Conservation (phyloP, 2,888 invertebrate genomes). For the Sesia apiformis region DNA sequence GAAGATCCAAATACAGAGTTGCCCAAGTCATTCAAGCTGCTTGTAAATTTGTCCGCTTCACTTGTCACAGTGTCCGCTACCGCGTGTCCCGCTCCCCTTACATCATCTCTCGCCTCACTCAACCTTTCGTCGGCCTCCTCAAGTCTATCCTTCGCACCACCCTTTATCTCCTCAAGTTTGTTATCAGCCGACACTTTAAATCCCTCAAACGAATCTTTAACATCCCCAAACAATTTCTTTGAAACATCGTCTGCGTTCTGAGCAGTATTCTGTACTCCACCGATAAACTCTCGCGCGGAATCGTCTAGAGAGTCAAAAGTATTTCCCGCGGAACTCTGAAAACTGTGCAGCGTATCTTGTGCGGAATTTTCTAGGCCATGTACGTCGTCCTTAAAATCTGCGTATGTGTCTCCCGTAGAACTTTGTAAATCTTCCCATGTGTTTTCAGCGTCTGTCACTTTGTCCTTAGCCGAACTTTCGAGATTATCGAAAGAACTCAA, state of each 20-base stretch:
- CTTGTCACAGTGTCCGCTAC: conserved; percentile 32
- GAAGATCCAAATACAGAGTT: conserved; percentile 62
- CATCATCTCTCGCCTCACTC: conserved; percentile 28
- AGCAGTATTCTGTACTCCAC: conserved; percentile 30
- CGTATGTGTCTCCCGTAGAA: conserved; percentile 58
- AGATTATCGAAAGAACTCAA: conserved; percentile 62
- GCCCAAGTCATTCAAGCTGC: conserved; percentile 60
- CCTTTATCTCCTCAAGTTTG: conserved; percentile 54
- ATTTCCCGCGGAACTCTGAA: conserved; percentile 66
- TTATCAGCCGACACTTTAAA: conserved; percentile 64
- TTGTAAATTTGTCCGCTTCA: conserved; percentile 58
- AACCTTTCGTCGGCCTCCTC: conserved; percentile 40
- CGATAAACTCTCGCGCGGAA: conserved; percentile 44
- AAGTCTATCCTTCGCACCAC: conserved; percentile 31
- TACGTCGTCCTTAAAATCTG: conserved; percentile 54
- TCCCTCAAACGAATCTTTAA: conserved; percentile 53
- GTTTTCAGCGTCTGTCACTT: conserved; percentile 46
- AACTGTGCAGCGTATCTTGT: conserved; percentile 61
- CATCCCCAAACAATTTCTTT: conserved; percentile 50
- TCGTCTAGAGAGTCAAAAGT: conserved; percentile 66
- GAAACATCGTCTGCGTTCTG: conserved; percentile 34
- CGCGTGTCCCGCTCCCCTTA: conserved; percentile 28
- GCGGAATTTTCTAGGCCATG: conserved; percentile 53
- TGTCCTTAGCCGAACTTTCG: conserved; percentile 66
- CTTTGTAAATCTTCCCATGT: conserved; percentile 61